Evolutionary conservation across 2,888 invertebrate species (phyloP), one percentile per base, ranked within the genome.

Genomic region (Cosmopolites sordidus): DNA sequence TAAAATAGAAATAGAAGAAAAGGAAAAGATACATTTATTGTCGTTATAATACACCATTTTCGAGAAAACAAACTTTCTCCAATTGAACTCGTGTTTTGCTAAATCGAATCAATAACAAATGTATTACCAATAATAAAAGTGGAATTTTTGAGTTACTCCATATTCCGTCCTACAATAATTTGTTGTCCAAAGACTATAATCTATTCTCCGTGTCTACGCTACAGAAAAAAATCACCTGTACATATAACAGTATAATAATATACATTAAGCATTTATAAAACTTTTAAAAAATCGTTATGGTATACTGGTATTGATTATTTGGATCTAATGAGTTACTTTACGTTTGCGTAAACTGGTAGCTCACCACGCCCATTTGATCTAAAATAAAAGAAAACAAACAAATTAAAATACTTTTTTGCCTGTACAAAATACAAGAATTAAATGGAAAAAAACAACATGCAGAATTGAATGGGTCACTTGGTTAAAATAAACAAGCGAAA

Each of bases 301-400:
- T 64, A 63, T 65, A 65, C 63, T 59, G 2, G 33, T 33, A 33
- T 33, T 33, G 33, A 33, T 12, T 33, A 33, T 12, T 33, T 33
- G 33, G n/a, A 33, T 33, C 33, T 12, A 11, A 6, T 11, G 33
- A 12, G n/a, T 12, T n/a, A 11, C 33, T 33, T 40, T 54, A 57
- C 16, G 73, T 76, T 71, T 73, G 76, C 66, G 76, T 72, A 66
- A 76, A 77, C 66, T 77, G 77, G 68, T 77, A 78, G 66, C 76
- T 76, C 69, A 77, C 71, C 65, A 77, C 73, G 64, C 76, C 76
- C 63, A 73, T 72, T 61, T 75, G 74, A 65, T 77, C 78, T 77
- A 74, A 56, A 73, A 71, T 61, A 61, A 18, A 66, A 17, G 11
- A 33, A 12, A 12, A 33, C 33, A 33, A 33, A 22, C 3, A 22